Base-by-base conservation (phyloP, 2,113 vertebrate genomes). In the Saccopteryx leptura region DNA sequence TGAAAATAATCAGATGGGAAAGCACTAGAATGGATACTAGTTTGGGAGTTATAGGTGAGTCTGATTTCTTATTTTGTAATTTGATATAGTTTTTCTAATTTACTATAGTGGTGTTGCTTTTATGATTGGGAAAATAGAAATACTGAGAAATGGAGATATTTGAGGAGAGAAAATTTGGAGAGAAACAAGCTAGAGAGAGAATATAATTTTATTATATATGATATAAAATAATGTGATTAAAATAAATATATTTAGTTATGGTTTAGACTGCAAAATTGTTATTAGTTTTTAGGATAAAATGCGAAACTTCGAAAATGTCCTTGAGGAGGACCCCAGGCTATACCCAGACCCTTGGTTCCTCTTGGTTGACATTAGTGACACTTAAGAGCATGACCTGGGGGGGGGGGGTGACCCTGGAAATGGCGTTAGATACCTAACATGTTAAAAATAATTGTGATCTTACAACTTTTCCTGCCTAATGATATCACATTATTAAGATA, bases 231-330 rank as follows among this genome's bases (percentile, higher is more conserved):
- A 50, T 72, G 13, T 50, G 83, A 31, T 60, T 88, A 75, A 88
- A 91, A 88, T 89, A 80, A 79, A n/a, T 74, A 58, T 21, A n/a
- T 6, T 71, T 87, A 6, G 0, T 65, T 92, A 60, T n/a, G n/a
- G 28, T 18, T 79, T 72, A 31, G 71, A 50, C 12, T 75, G 31
- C 15, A 88, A 93, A 91, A 19, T 76, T 74, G 19, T 71, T 50
- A 76, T 26, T 93, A 11, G 12, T 31, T 88, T 88, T 93, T 79
- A 90, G 50, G 24, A 58, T 65, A 78, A 60, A 93, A 86, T 78
- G n/a, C 85, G 66, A 52, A 86, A 66, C 39, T 93, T 90, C 8
- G 33, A 72, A 86, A 61, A 48, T 26, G 2, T n/a, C 15, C 31
- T 46, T 21, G 28, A 52, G n/a, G 39, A 74, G 26, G 66, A 21